Percentiles rank a stretch among this genome's conserved stretches.
phyloP scores from a whole-genome alignment of 1,140 invertebrate genomes.

The Geopemphigus sp. region DNA sequence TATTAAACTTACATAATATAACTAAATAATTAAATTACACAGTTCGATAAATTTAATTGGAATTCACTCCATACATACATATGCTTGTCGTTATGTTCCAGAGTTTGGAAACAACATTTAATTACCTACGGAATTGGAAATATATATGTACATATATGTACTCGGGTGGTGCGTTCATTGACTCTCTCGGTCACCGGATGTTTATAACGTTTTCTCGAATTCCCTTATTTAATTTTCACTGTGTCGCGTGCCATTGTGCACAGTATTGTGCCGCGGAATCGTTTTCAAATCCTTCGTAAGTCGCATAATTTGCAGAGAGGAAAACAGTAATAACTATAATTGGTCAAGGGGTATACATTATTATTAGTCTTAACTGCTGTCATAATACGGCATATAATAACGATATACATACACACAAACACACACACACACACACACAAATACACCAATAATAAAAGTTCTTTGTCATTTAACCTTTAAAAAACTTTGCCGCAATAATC shows the following conservation, averaged over 20 bases:
- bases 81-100: conserved; percentile 3
- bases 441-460: conserved; percentile 15
- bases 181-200: not conserved
- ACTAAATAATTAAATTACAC: too few relatives aligned
- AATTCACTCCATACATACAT: not conserved
- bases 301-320: not conserved
- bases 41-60: conserved; percentile 34
- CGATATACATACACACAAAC: not conserved
- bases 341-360: not conserved
- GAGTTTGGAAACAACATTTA: conserved; percentile 28
- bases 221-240: conserved; percentile 14
- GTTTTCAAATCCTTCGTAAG: not conserved
- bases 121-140: conserved; percentile 27
- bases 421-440: not conserved
- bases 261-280: not conserved
- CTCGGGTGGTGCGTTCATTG: not conserved
- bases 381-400: not conserved
- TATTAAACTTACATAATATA: conserved; percentile 13
- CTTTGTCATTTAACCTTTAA: conserved; percentile 41
- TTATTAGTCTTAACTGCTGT: too few relatives aligned
- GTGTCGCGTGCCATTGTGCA: not conserved
- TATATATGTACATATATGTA: too few relatives aligned
- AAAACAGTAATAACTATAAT: conserved; percentile 19
- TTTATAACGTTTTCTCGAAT: conserved; percentile 5
- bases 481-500: conserved; percentile 41